Evolutionary conservation across 2,797 vertebrate genomes (phyloP), one percentile per base, ranked within the genome.

Genomic region (Dromococcyx pavoninus): DNA sequence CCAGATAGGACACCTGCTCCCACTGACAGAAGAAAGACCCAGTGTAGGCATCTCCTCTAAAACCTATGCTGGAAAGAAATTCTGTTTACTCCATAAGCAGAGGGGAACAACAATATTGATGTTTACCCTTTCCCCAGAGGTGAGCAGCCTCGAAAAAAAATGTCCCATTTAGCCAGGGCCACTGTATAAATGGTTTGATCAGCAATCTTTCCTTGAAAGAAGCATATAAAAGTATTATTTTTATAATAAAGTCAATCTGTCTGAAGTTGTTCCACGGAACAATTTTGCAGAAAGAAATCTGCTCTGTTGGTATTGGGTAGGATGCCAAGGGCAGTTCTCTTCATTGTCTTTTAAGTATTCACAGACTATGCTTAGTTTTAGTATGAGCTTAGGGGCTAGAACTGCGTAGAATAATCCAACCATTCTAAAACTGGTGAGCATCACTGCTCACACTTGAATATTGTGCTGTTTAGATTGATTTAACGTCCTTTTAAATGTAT

Each of bases 311-410:
- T 48, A 60, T 17, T 19, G 17, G 8, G 12, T 50, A 75, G 56
- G 28, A 89, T 11, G 17, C 32, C 32, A 90, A 88, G 39, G 24
- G 17, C 90, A 92, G 56, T 35, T 80, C 30, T 82, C 32, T 78
- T 61, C 13, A 50, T n/a, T 70, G 60, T 60, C 64, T 93, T 91
- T 89, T 53, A 91, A 61, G 33, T 78, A 95, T 77, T 91, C 58
- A 89, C n/a, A 86, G 32, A 18, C 15, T 53, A 79, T 1, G 7
- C 25, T 93, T 64, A 66, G 13, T 70, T 89, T 85, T 64, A 94
- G 64, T 61, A 43, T 1, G 33, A 86, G 5, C 2, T 93, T 64
- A 50, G 39, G 1, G 2, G 22, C 28, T 65, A 79, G 30, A 93
- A 82, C 11, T 60, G 53, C 30, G 61, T 79, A 73, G 46, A 93